These are phyloP conservation scores for Halotydeus destructor DNA, from an alignment of 1,140 invertebrate genomes.

Conservation along the genomic window DNA sequence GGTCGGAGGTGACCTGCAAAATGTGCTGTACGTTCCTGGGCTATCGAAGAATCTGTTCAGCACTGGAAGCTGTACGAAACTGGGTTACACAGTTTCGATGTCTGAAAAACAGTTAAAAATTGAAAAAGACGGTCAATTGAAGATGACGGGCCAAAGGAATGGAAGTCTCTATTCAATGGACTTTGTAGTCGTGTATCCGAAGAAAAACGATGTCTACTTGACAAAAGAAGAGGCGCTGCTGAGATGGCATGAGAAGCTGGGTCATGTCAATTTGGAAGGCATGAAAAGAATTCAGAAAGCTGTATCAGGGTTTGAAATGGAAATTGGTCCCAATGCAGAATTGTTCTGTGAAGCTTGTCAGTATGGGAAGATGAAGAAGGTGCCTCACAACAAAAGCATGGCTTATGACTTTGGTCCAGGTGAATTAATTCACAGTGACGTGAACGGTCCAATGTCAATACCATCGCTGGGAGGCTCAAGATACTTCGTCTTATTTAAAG, in stretches of 20 bases:
- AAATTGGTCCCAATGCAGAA: background rate
- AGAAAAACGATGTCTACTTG: background rate
- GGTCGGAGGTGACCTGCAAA: background rate
- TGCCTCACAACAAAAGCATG: background rate
- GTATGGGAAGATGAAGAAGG: background rate
- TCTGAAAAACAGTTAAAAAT: too few species aligned
- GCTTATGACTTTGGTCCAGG: background rate
- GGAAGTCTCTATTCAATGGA: too few species aligned
- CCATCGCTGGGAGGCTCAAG: background rate
- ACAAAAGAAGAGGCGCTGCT: background rate
- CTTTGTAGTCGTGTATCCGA: too few species aligned
- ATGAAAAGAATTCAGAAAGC: background rate
- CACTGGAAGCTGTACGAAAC: too few species aligned
- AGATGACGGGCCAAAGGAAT: too few species aligned
- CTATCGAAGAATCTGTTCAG: background rate
- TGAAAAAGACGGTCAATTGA: too few species aligned
- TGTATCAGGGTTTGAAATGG: background rate
- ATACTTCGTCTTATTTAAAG: background rate
- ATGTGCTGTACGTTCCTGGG: background rate
- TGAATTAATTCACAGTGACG: background rate
- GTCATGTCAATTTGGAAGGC: background rate
- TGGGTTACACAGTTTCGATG: too few species aligned
- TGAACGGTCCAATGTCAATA: background rate
- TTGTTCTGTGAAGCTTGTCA: conserved; percentile 2
- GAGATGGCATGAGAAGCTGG: conserved; percentile 3